Percentiles rank a stretch among this genome's conserved stretches.
Conservation (phyloP, 1,140 invertebrate genomes). For the Drosophila sturtevanti region DNA sequence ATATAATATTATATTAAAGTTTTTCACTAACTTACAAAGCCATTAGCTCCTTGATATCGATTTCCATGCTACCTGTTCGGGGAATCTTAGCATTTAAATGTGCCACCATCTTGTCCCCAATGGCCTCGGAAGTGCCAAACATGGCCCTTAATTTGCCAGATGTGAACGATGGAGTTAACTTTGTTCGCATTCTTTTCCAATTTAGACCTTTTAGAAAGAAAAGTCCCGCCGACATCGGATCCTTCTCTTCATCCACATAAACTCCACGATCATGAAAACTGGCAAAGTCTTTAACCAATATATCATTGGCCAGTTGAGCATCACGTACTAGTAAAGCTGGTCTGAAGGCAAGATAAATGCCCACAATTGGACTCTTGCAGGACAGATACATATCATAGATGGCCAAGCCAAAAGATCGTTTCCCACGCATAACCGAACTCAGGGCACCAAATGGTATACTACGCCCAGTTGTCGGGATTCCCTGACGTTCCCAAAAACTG, state of each 20-base stretch:
- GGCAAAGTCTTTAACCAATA: slow-evolving; percentile 83
- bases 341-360: slow-evolving; percentile 69
- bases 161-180: too few relatives aligned
- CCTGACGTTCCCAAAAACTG: slow-evolving; percentile 69
- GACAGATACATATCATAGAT: slow-evolving; percentile 66
- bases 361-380: slow-evolving; percentile 60
- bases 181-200: too few relatives aligned
- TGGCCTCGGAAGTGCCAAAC: slow-evolving; percentile 81
- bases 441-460: slow-evolving; percentile 74
- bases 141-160: too few relatives aligned
- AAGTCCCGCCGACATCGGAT: slow-evolving; percentile 81
- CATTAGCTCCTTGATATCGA: slow-evolving; percentile 61
- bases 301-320: slow-evolving; percentile 80
- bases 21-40: slow-evolving; percentile 54
- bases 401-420: slow-evolving; percentile 63
- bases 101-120: slow-evolving; percentile 74
- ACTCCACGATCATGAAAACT: slow-evolving; percentile 82
- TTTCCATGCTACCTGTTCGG: slow-evolving; percentile 20
- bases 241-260: slow-evolving; percentile 75
- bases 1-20: too few relatives aligned
- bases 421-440: slow-evolving; percentile 29
- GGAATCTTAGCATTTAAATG: slow-evolving; percentile 50
- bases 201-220: too few relatives aligned
- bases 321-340: slow-evolving; percentile 83
- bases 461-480: too few relatives aligned